These are phyloP conservation scores for Nymphalis polychloros DNA, from an alignment of 2,888 invertebrate species.

Conservation along the genomic window DNA sequence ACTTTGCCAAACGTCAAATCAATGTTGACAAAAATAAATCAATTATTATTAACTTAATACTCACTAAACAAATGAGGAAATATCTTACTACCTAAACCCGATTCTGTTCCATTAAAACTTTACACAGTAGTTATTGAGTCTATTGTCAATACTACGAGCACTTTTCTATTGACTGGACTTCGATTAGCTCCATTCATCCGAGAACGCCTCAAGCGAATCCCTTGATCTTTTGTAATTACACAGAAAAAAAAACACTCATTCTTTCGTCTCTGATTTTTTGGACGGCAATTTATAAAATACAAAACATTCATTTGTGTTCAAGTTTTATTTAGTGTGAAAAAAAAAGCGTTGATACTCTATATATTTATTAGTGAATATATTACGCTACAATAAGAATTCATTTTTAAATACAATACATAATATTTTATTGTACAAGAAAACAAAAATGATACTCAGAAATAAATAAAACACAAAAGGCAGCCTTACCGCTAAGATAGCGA, in stretches of 20 bases:
- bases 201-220: constrained; percentile 12
- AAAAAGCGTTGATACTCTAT: neutral
- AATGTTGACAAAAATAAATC: too few relatives aligned
- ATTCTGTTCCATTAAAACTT: constrained; percentile 20
- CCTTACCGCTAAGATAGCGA: too few relatives aligned
- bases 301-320: neutral
- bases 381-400: too few relatives aligned
- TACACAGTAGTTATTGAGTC: constrained; percentile 5
- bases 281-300: neutral
- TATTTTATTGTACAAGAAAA: too few relatives aligned
- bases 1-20: too few relatives aligned
- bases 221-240: constrained; percentile 25
- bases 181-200: constrained; percentile 29
- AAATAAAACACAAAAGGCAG: too few relatives aligned
- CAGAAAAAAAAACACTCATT: constrained; percentile 1
- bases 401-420: too few relatives aligned
- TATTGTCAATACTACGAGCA: constrained; percentile 23
- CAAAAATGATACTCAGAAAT: too few relatives aligned
- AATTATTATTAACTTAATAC: too few relatives aligned
- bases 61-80: too few relatives aligned
- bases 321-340: neutral
- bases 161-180: constrained; percentile 27
- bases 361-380: too few relatives aligned
- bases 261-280: neutral
- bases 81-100: constrained; percentile 2